Evolutionary conservation across 2,888 invertebrate species (phyloP), one percentile per base, ranked within the genome.

Genomic region (Schizaphis graminum): DNA sequence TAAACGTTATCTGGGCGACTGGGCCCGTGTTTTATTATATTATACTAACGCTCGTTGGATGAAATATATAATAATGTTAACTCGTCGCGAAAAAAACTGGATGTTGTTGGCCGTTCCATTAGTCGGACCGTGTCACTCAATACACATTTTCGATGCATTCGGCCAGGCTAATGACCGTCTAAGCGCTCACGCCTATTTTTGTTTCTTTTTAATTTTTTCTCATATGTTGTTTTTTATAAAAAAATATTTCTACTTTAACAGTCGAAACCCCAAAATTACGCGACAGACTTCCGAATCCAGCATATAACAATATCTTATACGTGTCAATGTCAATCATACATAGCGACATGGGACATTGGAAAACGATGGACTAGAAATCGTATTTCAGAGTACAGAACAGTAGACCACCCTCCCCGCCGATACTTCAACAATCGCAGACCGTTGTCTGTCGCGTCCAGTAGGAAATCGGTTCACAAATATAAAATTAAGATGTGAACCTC

Each of bases 41-140:
- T 77, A 24, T 47, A 24, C 26, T 5, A 11, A 10, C 11, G 1
- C 41, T 3, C 35, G 35, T 21, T n/a, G 13, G 49, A 24, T 11
- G n/a, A 47, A 67, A 67, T 67, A 67, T 67, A 91, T 49, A 35
- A 77, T 49, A 35, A 91, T 91, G 77, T 77, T 91, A 77, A 91
- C 26, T 35, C n/a, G 67, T 67, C n/a, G 67, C 77, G 49, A 35
- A 77, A 89, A 61, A 61, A 91, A 91, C 91, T 91, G 49, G 91
- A 91, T 49, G 49, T 77, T 91, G 91, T 91, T 53, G 67, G 91
- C 91, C 26, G 44, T 91, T 91, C 91, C 91, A 91, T 91, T 91
- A 91, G 91, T 77, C 35, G 35, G 77, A 67, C 77, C 91, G 35
- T 35, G 67, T 91, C 67, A 49, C 44, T 35, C 26, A 21, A n/a